Evolutionary conservation across 2,113 vertebrate species (phyloP).

Genomic region (Eulemur rufifrons): DNA sequence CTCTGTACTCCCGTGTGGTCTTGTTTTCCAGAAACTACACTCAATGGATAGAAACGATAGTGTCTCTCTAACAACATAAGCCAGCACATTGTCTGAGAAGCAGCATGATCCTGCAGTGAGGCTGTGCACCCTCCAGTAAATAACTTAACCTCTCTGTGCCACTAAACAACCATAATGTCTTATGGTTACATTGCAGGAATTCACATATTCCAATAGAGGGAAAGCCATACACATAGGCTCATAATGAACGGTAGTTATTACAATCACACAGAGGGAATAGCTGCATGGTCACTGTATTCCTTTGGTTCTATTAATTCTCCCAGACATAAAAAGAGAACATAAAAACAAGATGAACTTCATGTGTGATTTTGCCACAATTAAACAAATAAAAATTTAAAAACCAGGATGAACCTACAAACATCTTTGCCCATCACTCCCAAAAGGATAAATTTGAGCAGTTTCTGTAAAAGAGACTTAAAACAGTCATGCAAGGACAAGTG

Average conservation of each 20-base stretch:
- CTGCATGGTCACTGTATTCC: background rate
- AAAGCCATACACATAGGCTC: background rate
- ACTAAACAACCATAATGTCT: fast-evolving
- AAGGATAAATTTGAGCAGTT: background rate
- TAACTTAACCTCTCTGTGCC: background rate
- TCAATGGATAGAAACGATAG: background rate
- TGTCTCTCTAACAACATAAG: background rate
- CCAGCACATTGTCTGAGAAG: background rate
- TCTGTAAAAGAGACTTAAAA: background rate
- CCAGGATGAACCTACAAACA: background rate
- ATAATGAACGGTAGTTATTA: fast-evolving
- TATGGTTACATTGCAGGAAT: fast-evolving
- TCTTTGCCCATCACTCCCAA: background rate
- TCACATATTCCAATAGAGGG: background rate
- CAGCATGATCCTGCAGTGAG: background rate
- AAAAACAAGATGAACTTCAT: background rate
- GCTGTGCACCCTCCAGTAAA: background rate
- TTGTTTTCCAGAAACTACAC: background rate
- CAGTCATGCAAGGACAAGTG: background rate
- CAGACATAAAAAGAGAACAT: background rate
- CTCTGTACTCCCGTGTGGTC: background rate
- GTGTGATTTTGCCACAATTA: background rate
- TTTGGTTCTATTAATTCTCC: too few relatives aligned
- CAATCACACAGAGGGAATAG: fast-evolving
- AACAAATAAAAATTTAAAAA: background rate